Conservation (phyloP, 1,140 invertebrate species). For the Anoplophora glabripennis region DNA sequence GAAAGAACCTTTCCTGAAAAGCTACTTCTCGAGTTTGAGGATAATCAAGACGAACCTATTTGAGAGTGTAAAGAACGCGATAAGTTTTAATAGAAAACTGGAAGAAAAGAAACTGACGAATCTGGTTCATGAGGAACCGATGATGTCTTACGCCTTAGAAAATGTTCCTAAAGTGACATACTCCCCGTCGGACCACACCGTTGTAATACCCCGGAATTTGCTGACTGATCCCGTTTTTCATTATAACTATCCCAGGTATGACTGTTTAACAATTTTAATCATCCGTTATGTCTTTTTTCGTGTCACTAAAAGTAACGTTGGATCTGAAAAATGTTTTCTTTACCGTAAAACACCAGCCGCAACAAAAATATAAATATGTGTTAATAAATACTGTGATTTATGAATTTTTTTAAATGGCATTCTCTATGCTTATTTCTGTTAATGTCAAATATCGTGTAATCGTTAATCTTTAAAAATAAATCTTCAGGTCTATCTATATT, state of each 20-base stretch:
- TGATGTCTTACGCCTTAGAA: conserved; percentile 33
- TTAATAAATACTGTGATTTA: too few relatives aligned
- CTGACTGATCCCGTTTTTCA: conserved; percentile 48
- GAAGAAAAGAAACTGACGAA: conserved; percentile 30
- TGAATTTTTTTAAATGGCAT: too few relatives aligned
- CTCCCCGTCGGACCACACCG: conserved; percentile 49
- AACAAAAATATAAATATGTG: too few relatives aligned
- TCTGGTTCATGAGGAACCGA: conserved; percentile 12
- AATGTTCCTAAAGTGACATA: conserved; percentile 45
- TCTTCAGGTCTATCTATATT: too few relatives aligned
- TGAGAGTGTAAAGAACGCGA: conserved; percentile 49
- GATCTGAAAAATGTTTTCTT: too few relatives aligned
- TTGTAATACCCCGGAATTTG: conserved; percentile 51
- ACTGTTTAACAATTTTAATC: too few relatives aligned
- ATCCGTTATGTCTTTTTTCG: too few relatives aligned
- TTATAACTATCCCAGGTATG: conserved; percentile 47
- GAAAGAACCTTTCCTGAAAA: conserved; percentile 48
- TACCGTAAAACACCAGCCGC: too few relatives aligned
- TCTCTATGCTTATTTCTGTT: too few relatives aligned
- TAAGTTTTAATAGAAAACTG: conserved; percentile 42
- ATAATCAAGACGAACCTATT: conserved; percentile 55
- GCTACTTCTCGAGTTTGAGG: conserved; percentile 50
- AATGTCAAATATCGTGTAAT: conserved; percentile 13
- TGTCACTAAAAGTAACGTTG: too few relatives aligned
- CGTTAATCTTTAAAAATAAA: too few relatives aligned